Conservation (phyloP, 2,113 vertebrate species). For the Lagopus leucura region DNA sequence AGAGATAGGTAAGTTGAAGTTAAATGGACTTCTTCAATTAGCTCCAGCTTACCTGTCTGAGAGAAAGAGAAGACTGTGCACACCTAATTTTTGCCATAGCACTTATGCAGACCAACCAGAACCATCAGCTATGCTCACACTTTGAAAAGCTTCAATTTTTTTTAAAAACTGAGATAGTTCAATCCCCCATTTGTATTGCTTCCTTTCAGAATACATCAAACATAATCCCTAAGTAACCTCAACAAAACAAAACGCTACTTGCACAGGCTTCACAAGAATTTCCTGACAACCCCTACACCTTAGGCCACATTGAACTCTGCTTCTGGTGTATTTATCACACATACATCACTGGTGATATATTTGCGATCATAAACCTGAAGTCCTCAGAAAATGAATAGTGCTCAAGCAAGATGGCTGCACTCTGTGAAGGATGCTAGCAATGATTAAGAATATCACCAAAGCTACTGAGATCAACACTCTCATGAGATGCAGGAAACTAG, state of each 20-base stretch:
- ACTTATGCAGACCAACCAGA: background rate
- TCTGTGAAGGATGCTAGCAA: background rate
- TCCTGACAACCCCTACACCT: background rate
- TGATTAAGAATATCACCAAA: background rate
- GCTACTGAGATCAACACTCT: background rate
- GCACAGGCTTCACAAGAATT: background rate
- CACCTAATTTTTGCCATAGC: background rate
- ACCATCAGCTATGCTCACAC: background rate
- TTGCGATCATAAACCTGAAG: background rate
- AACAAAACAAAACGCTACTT: background rate
- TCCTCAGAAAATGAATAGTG: background rate
- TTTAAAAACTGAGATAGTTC: background rate
- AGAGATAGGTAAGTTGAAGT: background rate
- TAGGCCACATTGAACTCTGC: background rate
- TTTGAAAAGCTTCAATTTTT: background rate
- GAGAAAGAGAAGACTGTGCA: background rate
- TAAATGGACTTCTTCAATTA: background rate
- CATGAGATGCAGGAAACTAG: fast-evolving
- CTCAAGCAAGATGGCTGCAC: background rate
- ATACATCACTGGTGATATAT: background rate
- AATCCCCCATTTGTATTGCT: background rate
- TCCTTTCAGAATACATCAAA: background rate
- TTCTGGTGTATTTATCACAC: background rate
- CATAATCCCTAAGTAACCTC: background rate
- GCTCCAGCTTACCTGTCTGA: background rate